phyloP scores from a whole-genome alignment of 2,888 invertebrate species.

The Cremastinae sp. region DNA sequence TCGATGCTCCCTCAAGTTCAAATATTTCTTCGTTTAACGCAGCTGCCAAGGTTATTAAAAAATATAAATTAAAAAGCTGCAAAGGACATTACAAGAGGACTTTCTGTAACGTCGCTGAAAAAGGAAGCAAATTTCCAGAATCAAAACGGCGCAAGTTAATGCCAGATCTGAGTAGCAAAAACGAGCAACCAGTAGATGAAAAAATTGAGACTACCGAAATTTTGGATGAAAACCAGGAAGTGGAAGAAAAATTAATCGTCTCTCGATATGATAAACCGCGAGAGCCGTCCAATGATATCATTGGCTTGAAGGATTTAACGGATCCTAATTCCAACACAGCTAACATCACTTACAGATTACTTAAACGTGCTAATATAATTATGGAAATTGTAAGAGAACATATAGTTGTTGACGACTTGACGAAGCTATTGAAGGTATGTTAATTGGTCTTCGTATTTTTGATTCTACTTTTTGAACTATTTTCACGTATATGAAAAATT shows the following conservation, averaged over 20 bases:
- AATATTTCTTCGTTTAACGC: slow-evolving; percentile 4
- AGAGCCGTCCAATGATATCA: slow-evolving; percentile 67
- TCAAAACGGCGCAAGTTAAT: slow-evolving; percentile 40
- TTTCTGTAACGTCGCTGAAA: slow-evolving; percentile 48
- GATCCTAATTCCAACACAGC: slow-evolving; percentile 65
- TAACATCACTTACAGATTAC: slow-evolving; percentile 79
- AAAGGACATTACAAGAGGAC: slow-evolving; percentile 55
- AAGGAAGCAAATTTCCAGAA: background rate
- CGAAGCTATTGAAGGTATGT: slow-evolving; percentile 80
- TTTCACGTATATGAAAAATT: slow-evolving; percentile 33
- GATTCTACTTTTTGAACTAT: background rate
- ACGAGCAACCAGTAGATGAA: slow-evolving; percentile 6
- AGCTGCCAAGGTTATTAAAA: slow-evolving; percentile 45
- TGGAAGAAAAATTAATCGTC: slow-evolving; percentile 75
- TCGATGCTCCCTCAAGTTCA: background rate
- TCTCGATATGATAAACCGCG: slow-evolving; percentile 72
- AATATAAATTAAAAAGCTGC: slow-evolving; percentile 48
- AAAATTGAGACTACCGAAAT: slow-evolving; percentile 4
- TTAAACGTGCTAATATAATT: slow-evolving; percentile 84
- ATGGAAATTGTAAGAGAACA: slow-evolving; percentile 83
- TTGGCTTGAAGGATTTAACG: slow-evolving; percentile 72
- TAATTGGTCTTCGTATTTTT: slow-evolving; percentile 10
- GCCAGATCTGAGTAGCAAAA: background rate
- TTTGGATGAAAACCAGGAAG: slow-evolving; percentile 66
- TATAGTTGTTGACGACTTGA: slow-evolving; percentile 83